Evolutionary conservation across 2,797 vertebrate species (phyloP), one percentile per base, ranked within the genome.

Genomic region (Onychomys arenicola): DNA sequence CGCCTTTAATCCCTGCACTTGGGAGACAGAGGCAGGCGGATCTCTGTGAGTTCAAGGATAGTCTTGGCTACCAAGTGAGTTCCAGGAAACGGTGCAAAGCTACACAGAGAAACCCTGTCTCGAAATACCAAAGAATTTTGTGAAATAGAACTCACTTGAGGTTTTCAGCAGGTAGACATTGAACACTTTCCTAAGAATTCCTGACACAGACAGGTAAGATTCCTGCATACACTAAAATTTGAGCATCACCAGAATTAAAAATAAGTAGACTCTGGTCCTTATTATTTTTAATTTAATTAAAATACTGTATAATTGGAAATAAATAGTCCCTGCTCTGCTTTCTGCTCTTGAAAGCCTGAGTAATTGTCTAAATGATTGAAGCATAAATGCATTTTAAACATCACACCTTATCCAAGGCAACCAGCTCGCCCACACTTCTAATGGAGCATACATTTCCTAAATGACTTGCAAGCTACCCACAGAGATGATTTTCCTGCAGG

Each of bases 211-310:
- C 78, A 71, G 55, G 49, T 76, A 14, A 13, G 25, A 5, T 77
- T 77, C 23, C 43, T 78, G 19, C 4, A 71, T 57, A n/a, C 37
- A 87, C 52, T 91, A 46, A 93, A 86, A 65, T 88, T 43, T 89
- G 49, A 75, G 75, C 75, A 65, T 93, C 40, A 34, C 4, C 46
- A n/a, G 34, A 77, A 21, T 85, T 23, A 57, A 71, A 82, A 90
- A 80, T 67, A 91, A 92, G 67, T 27, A 93, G 65, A 92, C 90
- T 91, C 78, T 88, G 52, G 5, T 14, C 57, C 69, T 65, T 84
- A 71, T 65, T 95, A 80, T 81, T 92, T 93, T 17, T 55, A 67
- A 23, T 76, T 93, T 87, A 94, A 91, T 95, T 94, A 95, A 93
- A 96, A 96, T 88, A 85, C 61, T 67, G 32, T 13, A 43, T 92